These are phyloP conservation scores for Dendrolimus pini DNA, from an alignment of 2,888 invertebrate species.

Conservation along the genomic window DNA sequence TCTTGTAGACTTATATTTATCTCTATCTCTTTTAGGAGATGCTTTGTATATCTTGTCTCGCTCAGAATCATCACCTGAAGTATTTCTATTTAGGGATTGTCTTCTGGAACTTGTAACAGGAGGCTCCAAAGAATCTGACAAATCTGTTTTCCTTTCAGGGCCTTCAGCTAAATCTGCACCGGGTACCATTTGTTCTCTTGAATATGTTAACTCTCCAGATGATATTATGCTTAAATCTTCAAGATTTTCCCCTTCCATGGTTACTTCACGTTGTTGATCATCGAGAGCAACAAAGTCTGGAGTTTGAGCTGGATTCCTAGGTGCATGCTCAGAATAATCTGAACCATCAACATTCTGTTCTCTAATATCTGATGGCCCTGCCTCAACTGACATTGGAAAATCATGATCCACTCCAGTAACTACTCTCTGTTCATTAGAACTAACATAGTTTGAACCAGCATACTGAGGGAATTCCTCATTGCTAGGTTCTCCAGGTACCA, in stretches of 20 bases:
- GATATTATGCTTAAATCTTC: slow-evolving; percentile 58
- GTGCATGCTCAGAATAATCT: slow-evolving; percentile 51
- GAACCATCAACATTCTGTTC: slow-evolving; percentile 66
- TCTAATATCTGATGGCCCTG: slow-evolving; percentile 46
- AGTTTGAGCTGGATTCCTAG: slow-evolving; percentile 41
- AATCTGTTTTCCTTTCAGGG: slow-evolving; percentile 39
- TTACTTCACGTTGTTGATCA: slow-evolving; percentile 70
- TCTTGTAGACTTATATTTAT: slow-evolving; percentile 46
- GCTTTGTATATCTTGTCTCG: slow-evolving; percentile 52
- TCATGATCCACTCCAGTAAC: slow-evolving; percentile 76
- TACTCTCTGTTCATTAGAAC: slow-evolving; percentile 61
- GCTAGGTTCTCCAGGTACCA: slow-evolving; percentile 80
- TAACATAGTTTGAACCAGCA: slow-evolving; percentile 45
- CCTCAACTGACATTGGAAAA: slow-evolving; percentile 38
- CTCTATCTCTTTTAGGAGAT: slow-evolving; percentile 51
- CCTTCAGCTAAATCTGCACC: slow-evolving; percentile 57
- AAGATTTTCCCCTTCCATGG: slow-evolving; percentile 78
- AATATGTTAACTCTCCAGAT: slow-evolving; percentile 45
- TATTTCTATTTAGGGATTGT: slow-evolving; percentile 47
- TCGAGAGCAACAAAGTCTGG: slow-evolving; percentile 39
- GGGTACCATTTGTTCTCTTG: slow-evolving; percentile 69
- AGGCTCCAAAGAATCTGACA: slow-evolving; percentile 45
- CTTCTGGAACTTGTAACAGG: slow-evolving; percentile 38
- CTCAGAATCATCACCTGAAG: slow-evolving; percentile 66
- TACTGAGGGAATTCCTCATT: slow-evolving; percentile 60